Base-by-base conservation (phyloP, 2,797 vertebrate species). In the Typhlichthys subterraneus region DNA sequence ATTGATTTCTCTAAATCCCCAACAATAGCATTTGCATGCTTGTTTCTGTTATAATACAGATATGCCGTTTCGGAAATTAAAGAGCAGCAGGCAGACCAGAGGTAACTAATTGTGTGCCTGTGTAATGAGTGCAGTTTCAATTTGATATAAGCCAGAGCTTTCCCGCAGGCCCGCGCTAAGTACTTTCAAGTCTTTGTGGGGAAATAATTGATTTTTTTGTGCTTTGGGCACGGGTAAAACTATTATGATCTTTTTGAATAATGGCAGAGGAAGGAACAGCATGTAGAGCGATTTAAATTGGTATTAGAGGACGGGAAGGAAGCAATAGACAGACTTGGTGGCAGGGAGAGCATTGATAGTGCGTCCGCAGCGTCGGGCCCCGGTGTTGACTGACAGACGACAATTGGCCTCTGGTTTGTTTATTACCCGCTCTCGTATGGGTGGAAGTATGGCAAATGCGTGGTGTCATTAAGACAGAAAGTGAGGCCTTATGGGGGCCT, bases 211-310 rank as follows among this genome's bases (percentile, higher is more conserved):
- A 99, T 99, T 99, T 98, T 19, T 99, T 98, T 99, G 96, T 99
- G 97, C 97, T 98, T 94, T 98, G 96, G 97, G 97, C 96, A 95
- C 95, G 95, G 96, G 96, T 96, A 98, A 99, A 99, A 99, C 98
- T 99, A 99, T 99, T 98, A 99, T 99, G 97, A 99, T 99, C 97
- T 98, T 99, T 98, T 98, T 99, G 96, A 98, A 99, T 99, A 99
- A 99, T 96, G 96, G 96, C 95, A 96, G 95, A 94, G 94, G 95
- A 96, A 98, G 95, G 95, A 95, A 95, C 95, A 94, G 88, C 83
- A 73, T 73, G 86, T 86, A 94, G 96, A 97, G 95, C 94, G 94
- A 98, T 99, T 99, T 98, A 99, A 99, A 99, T 99, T 99, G 97
- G 96, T 98, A 95, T 98, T 98, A 97, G 96, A 97, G 95, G 93